Conservation (phyloP, 2,797 vertebrate species). For the Sternarchorhynchus goeldii region DNA sequence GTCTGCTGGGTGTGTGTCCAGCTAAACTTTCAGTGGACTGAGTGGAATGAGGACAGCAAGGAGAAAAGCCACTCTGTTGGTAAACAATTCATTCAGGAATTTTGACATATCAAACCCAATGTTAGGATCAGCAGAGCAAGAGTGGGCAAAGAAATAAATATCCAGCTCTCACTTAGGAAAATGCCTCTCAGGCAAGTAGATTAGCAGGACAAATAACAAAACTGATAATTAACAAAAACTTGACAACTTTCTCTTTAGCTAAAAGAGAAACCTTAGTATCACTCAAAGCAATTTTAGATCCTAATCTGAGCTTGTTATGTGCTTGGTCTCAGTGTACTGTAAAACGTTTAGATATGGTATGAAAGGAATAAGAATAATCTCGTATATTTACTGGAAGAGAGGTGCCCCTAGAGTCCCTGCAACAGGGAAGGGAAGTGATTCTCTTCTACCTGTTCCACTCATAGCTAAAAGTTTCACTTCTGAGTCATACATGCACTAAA, state of each 20-base stretch:
- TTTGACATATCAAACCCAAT: background rate
- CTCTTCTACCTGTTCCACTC: too few species aligned
- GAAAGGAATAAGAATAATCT: conserved; percentile 12
- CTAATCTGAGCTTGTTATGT: too few species aligned
- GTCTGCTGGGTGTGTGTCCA: conserved; percentile 37
- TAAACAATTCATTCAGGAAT: background rate
- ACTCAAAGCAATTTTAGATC: background rate
- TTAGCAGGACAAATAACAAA: too few species aligned
- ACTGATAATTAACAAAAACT: too few species aligned
- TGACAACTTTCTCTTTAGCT: too few species aligned
- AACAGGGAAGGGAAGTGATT: background rate
- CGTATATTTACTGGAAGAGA: conserved; percentile 22
- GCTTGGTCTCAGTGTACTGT: background rate
- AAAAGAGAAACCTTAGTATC: background rate
- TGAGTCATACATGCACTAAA: conserved; percentile 32
- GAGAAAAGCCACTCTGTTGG: background rate
- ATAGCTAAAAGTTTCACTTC: conserved; percentile 2
- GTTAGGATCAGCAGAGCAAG: background rate
- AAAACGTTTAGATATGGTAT: background rate
- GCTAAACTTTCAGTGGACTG: background rate
- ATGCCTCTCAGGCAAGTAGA: too few species aligned
- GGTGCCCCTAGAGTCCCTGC: background rate
- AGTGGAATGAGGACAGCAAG: background rate
- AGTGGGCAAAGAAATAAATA: background rate
- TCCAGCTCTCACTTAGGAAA: too few species aligned